Base-by-base conservation (phyloP, 2,797 vertebrate genomes). In the Potorous gilbertii region DNA sequence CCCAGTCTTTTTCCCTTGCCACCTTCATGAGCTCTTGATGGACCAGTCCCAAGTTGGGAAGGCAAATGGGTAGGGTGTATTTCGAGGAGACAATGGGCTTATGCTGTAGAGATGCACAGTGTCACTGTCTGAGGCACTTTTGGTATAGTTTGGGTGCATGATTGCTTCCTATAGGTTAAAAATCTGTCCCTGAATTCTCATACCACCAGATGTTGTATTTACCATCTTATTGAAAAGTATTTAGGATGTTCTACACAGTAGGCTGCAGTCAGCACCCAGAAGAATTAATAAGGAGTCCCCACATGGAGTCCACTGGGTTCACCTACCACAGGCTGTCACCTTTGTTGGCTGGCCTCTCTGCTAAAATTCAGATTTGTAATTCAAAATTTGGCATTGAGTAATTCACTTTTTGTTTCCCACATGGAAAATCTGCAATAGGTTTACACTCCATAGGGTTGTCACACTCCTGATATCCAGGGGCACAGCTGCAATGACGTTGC, bases 281-380 rank as follows among this genome's bases (percentile, higher is more conserved):
- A 0, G 98, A 98, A 12, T 98, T 98, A 93, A 99, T 99, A 95
- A 99, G 98, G 29, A 99, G 99, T 0, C 99, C 3, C 99, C 99
- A 89, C 99, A 99, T n/a, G 8, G 96, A 97, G 96, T 97, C 97
- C 94, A 98, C 93, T 92, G 99, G 96, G 96, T 98, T 97, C 56
- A 98, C 96, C 99, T 99, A 99, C 99, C 99, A 99, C 55, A 99
- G 99, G 96, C 99, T 99, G 54, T 99, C 99, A 57, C 99, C 99
- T 93, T 99, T 99, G 98, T 97, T 98, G 29, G 99, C 99, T 96
- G 96, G 89, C 93, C 98, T 98, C 18, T 99, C 99, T 1, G 98
- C 98, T 89, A 99, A 90, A 89, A 99, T 97, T 97, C 99, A 99
- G 1, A 99, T 99, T 74, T 97, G 96, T 46, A 98, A 90, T 8